These are phyloP conservation scores for Aurelia sp. DNA, from an alignment of 30 jellyfish, hydroid and myxozoan species.

Conservation along the genomic window DNA sequence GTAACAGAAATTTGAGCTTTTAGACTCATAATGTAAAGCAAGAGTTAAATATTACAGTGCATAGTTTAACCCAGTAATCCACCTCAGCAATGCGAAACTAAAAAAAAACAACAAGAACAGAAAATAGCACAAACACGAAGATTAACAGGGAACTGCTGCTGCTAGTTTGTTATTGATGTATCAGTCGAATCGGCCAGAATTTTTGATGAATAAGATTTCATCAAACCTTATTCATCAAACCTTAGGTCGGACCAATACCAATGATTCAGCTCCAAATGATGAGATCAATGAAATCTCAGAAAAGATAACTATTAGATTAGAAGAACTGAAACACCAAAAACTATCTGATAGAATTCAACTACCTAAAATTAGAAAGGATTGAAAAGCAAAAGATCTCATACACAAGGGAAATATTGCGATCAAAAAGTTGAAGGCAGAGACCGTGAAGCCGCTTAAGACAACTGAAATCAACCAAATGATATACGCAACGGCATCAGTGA, in stretches of 20 bases:
- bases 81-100: no score
- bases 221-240: no score
- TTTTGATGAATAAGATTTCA: no score
- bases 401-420: background rate
- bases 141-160: no score
- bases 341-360: background rate
- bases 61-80: no score
- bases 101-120: no score
- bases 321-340: background rate
- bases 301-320: background rate
- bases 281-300: background rate
- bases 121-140: no score
- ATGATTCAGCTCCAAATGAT: background rate
- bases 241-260: background rate
- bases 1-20: no score
- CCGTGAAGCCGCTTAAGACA: background rate
- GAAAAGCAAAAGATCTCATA: background rate
- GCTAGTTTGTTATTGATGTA: no score
- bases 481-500: conserved; percentile 9
- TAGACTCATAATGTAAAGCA: no score
- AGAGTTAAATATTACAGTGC: no score
- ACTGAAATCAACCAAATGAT: conserved; percentile 1
- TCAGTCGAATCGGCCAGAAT: no score
- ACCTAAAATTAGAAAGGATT: background rate
- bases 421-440: background rate